Conservation (phyloP, 1,140 invertebrate species). For the Cydia amplana region DNA sequence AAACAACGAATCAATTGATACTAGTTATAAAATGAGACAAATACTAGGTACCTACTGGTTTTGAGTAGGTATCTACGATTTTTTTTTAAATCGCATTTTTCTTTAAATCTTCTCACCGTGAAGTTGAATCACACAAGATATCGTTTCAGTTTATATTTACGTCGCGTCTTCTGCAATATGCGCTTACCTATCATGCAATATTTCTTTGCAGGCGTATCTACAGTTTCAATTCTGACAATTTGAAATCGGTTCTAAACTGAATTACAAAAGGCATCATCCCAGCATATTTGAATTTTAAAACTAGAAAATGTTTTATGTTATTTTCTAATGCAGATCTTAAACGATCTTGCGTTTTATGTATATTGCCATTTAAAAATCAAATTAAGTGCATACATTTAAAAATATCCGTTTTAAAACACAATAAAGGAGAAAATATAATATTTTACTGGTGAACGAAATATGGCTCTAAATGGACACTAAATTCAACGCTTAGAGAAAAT, state of each 20-base stretch:
- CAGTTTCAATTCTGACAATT: slow-evolving; percentile 2
- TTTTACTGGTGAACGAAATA: neutral
- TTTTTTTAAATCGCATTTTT: neutral
- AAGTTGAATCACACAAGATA: slow-evolving; percentile 8
- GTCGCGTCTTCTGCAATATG: neutral
- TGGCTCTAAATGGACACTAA: slow-evolving; percentile 26
- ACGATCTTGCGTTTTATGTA: neutral
- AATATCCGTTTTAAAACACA: neutral
- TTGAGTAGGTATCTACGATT: too few species aligned
- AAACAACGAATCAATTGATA: too few species aligned
- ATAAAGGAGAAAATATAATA: neutral
- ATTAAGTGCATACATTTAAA: neutral
- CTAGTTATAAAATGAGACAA: too few species aligned
- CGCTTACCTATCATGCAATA: slow-evolving; percentile 7
- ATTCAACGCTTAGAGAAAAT: slow-evolving; percentile 21
- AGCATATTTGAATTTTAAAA: neutral
- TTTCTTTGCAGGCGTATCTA: neutral
- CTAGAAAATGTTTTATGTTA: neutral
- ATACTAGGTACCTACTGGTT: too few species aligned
- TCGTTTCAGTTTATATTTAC: slow-evolving; percentile 17
- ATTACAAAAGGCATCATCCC: neutral
- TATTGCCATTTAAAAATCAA: neutral
- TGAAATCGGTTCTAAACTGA: neutral
- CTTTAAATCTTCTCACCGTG: neutral
- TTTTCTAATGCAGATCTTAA: neutral